Base-by-base conservation (phyloP, 2,888 invertebrate genomes). In the Philonicus albiceps region DNA sequence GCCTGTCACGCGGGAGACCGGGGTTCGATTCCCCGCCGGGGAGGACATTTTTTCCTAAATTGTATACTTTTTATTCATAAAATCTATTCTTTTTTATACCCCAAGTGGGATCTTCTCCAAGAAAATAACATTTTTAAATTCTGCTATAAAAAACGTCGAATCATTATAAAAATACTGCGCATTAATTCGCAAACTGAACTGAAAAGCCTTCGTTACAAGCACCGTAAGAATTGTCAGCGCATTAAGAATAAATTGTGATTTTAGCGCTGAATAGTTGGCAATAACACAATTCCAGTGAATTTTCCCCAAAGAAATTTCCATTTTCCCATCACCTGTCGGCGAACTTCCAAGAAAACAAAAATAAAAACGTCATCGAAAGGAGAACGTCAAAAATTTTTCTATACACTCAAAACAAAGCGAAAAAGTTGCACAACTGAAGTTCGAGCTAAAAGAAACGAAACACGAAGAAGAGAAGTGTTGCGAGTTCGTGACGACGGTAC, bases 11-110 rank as follows among this genome's bases (percentile, higher is more conserved):
- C 92, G 92, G 92, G 91, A 92, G 92, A 91, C 92, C 92, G 92
- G 92, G 92, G 92, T 92, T 92, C 92, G 91, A 92, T 92, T 93
- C 92, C 92, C 92, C 91, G 92, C 92, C 91, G 91, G 92, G 92
- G 92, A 92, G 91, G 87, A 30, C 85, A 80, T 88, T 89, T 89
- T 89, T 87, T 86, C n/a, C n/a, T n/a, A n/a, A n/a, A n/a, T 87
- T 16, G 16, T 13, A 13, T 7, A 0, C 8, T 43, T 16, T 43
- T 43, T 43, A 1, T 8, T 13, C 6, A 11, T 37, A 1, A 8
- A 2, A 11, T 11, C 8, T 37, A n/a, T 37, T 37, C 11, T 34
- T 1, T 8, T 0, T 1, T 8, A 37, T 11, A 34, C 0, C 7
- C 34, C 7, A 1, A 1, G 7, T 11, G 2, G 6, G 1, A 37